Evolutionary conservation across 2,797 vertebrate species (phyloP).

Genomic region (Eidolon dupreanum): DNA sequence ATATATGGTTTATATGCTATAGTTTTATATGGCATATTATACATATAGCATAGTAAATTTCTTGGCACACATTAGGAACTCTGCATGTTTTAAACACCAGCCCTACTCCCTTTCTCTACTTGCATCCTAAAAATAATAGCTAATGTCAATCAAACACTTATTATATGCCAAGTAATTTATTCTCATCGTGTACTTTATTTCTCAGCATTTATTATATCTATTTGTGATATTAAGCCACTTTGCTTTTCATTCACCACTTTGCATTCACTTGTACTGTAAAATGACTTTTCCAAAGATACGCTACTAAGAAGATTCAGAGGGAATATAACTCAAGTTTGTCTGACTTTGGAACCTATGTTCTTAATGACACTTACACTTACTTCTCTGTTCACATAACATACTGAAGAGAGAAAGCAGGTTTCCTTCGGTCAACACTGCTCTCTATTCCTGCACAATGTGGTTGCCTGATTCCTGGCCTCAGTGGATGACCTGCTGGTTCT

Average conservation of each 20-base stretch:
- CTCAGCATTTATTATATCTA: neutral
- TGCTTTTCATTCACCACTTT: neutral
- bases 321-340: neutral
- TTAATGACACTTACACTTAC: neutral
- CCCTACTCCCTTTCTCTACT: neutral
- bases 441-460: neutral
- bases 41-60: neutral
- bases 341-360: neutral
- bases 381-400: neutral
- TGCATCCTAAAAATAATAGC: neutral
- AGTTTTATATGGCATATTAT: neutral
- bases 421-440: neutral
- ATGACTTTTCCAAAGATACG: neutral
- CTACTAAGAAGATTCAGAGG: neutral
- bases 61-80: neutral
- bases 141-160: slow-evolving; percentile 27
- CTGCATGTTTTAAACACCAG: neutral
- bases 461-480: neutral
- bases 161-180: slow-evolving; percentile 27
- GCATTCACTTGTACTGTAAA: neutral
- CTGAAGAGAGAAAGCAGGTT: neutral
- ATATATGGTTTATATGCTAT: neutral
- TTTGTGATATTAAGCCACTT: neutral
- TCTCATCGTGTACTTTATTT: neutral
- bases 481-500: neutral